Evolutionary conservation across 1,140 invertebrate genomes (phyloP).

Genomic region (Myzus persicae): DNA sequence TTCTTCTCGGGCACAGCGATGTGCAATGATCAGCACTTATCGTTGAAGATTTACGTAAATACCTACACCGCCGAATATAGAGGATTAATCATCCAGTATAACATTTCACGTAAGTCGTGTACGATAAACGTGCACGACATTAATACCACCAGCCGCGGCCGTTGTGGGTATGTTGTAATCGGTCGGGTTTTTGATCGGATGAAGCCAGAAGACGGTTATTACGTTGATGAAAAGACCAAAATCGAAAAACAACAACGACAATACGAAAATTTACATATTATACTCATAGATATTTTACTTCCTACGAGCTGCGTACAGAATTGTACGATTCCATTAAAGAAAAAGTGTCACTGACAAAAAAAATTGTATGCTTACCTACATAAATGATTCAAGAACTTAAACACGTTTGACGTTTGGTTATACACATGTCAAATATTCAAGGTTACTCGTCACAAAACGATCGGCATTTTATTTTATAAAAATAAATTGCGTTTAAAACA

Average conservation of each 20-base stretch:
- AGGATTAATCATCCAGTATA: background rate
- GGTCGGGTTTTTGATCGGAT: too few species aligned
- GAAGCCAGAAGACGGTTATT: too few species aligned
- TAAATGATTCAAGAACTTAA: background rate
- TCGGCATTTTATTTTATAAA: background rate
- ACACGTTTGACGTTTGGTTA: background rate
- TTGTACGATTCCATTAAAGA: background rate
- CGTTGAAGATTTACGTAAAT: too few species aligned
- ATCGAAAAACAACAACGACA: background rate
- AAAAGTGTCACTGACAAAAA: background rate
- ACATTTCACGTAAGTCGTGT: background rate
- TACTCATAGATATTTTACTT: too few species aligned
- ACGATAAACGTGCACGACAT: background rate
- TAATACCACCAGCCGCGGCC: background rate
- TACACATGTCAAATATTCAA: background rate
- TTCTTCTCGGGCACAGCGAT: too few species aligned
- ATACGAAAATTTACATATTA: background rate
- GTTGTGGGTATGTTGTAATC: background rate
- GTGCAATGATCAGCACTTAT: too few species aligned
- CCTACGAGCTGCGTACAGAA: too few species aligned
- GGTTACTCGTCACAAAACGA: background rate
- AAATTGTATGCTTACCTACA: background rate
- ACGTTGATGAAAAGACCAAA: too few species aligned
- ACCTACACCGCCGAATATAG: too few species aligned
- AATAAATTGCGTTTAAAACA: background rate